Conservation (phyloP, 1,140 invertebrate genomes). For the Cydia amplana region DNA sequence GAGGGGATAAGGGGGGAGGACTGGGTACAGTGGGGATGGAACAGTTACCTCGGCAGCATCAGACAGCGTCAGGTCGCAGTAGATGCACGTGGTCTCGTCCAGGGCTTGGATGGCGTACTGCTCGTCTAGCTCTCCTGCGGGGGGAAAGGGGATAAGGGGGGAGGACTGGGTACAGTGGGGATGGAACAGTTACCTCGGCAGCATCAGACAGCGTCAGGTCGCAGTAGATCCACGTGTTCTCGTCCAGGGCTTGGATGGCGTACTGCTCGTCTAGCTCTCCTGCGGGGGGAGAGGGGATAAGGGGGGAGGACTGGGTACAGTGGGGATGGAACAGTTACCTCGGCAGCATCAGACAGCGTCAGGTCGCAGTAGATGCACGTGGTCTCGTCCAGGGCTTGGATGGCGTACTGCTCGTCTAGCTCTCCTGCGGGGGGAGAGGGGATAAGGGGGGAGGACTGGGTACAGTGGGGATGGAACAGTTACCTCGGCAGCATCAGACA, state of each 20-base stretch:
- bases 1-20: not conserved
- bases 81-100: conserved; percentile 61
- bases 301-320: not conserved
- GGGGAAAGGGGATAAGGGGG: not conserved
- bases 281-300: conserved; percentile 12
- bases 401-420: conserved; percentile 53
- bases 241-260: conserved; percentile 60
- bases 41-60: conserved; percentile 26
- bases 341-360: conserved; percentile 39
- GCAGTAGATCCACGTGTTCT: conserved; percentile 63
- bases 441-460: not conserved
- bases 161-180: not conserved
- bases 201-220: conserved; percentile 46
- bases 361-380: conserved; percentile 63
- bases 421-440: conserved; percentile 40
- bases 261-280: conserved; percentile 50
- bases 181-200: not conserved
- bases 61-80: conserved; percentile 56
- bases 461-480: not conserved
- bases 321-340: conserved; percentile 2
- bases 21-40: not conserved
- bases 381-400: conserved; percentile 62
- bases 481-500: conserved; percentile 36
- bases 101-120: conserved; percentile 57
- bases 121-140: conserved; percentile 46